phyloP scores from a whole-genome alignment of 2,888 invertebrate genomes.

The Agapostemon virescens region DNA sequence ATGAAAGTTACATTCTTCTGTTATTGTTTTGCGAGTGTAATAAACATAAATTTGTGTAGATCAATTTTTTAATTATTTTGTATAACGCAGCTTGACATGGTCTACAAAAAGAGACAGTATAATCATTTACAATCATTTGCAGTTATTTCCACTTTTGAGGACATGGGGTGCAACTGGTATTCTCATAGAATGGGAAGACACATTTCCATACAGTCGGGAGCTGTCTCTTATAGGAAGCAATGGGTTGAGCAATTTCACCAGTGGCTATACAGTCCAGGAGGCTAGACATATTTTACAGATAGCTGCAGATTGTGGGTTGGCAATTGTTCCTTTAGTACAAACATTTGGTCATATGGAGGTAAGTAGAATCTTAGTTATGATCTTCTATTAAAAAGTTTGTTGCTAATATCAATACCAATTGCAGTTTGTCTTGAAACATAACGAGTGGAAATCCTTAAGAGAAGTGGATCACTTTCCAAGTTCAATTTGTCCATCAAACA shows the following conservation, averaged over 20 bases:
- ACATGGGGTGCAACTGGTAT: constrained; percentile 90
- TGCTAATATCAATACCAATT: constrained; percentile 48
- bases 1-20: not conserved
- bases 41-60: too few species aligned
- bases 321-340: constrained; percentile 91
- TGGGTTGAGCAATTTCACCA: constrained; percentile 75
- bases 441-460: constrained; percentile 84
- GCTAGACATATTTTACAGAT: constrained; percentile 85
- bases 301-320: constrained; percentile 85
- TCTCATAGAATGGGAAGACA: constrained; percentile 94
- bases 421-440: constrained; percentile 88
- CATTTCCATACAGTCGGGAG: constrained; percentile 89
- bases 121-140: constrained; percentile 34
- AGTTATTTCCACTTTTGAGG: constrained; percentile 84
- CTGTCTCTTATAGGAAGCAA: constrained; percentile 84
- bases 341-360: constrained; percentile 93
- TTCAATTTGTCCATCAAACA: constrained; percentile 88
- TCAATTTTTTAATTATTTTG: too few species aligned
- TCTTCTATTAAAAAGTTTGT: not conserved
- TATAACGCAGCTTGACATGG: not conserved
- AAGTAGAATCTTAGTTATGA: not conserved
- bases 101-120: not conserved
- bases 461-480: constrained; percentile 86
- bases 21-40: not conserved
- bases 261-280: constrained; percentile 86